These are phyloP conservation scores for Sisyra nigra DNA, from an alignment of 2,888 invertebrate species.

Conservation along the genomic window DNA sequence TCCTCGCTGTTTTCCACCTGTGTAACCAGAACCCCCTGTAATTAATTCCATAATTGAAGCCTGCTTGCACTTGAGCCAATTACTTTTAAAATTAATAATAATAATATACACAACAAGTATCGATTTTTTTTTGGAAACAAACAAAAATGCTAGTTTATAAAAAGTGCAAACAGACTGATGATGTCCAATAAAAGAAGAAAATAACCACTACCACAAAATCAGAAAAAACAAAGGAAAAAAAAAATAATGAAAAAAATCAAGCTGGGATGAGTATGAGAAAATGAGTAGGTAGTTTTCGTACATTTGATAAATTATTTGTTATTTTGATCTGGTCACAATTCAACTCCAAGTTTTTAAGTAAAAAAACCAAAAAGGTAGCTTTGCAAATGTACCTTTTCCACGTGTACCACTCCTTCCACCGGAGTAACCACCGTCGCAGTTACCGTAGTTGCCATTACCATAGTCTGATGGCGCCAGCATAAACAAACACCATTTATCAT, in stretches of 20 bases:
- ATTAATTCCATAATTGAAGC: slow-evolving; percentile 4
- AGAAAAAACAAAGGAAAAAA: slow-evolving; percentile 6
- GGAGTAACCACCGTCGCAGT: slow-evolving; percentile 75
- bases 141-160: no score
- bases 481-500: slow-evolving; percentile 7
- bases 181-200: slow-evolving; percentile 4
- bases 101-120: no score
- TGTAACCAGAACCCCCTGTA: slow-evolving; percentile 38
- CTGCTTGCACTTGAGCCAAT: slow-evolving; percentile 6
- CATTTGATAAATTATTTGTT: slow-evolving; percentile 1
- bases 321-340: slow-evolving; percentile 6
- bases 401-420: slow-evolving; percentile 74
- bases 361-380: slow-evolving; percentile 19
- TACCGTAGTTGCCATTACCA: slow-evolving; percentile 75
- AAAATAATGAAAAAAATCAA: neutral
- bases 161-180: slow-evolving; percentile 6
- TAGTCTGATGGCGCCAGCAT: slow-evolving; percentile 43
- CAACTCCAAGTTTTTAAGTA: neutral
- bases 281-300: neutral
- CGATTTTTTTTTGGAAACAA: no score
- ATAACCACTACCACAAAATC: slow-evolving; percentile 5
- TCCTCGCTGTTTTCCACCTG: slow-evolving; percentile 75
- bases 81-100: neutral
- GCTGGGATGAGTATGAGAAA: neutral
- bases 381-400: slow-evolving; percentile 62